phyloP scores from a whole-genome alignment of 2,797 vertebrate genomes.

The Orientallactaga sibirica region DNA sequence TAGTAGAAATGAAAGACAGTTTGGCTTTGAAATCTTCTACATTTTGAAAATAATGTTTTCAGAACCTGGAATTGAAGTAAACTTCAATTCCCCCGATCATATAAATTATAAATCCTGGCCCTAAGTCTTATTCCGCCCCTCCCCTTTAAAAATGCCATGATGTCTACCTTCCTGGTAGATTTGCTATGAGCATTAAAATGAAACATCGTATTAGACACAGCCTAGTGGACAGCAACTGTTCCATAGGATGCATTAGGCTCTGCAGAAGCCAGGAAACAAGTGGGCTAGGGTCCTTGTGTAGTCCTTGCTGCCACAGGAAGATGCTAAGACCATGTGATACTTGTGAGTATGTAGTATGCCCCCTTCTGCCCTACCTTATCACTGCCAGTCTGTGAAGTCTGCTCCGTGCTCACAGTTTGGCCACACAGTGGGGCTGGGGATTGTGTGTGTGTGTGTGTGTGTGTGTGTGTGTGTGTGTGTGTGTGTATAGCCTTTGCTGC shows the following conservation, averaged over 20 bases:
- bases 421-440: not conserved
- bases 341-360: not conserved
- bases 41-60: conserved; percentile 54
- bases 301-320: not conserved
- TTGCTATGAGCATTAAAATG: conserved; percentile 12
- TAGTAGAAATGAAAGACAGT: conserved; percentile 8
- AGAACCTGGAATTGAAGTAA: conserved; percentile 55
- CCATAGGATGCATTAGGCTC: not conserved
- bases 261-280: not conserved
- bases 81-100: conserved; percentile 1
- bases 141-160: conserved; percentile 19
- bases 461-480: too few relatives aligned
- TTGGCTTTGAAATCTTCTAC: conserved; percentile 40
- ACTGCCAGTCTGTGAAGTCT: not conserved
- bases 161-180: conserved; percentile 31
- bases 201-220: not conserved
- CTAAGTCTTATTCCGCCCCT: not conserved
- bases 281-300: too few relatives aligned
- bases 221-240: not conserved
- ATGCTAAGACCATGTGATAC: accelerated
- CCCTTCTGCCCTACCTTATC: not conserved
- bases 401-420: not conserved
- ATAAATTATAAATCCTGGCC: not conserved
- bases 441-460: too few relatives aligned
- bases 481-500: not conserved